phyloP scores from a whole-genome alignment of 2,113 vertebrate genomes.

The Saccopteryx leptura region DNA sequence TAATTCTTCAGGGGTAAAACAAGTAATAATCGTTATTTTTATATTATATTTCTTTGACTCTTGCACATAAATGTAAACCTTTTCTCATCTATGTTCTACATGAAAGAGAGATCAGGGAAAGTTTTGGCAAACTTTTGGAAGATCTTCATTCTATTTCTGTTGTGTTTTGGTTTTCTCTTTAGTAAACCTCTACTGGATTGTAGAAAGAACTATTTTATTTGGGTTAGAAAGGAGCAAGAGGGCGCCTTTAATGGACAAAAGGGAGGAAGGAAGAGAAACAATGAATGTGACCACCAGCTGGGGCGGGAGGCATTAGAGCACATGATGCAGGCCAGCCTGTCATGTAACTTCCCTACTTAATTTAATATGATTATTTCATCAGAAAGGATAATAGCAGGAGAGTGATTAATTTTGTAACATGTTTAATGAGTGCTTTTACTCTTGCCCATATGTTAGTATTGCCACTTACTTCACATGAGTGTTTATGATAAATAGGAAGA shows the following conservation, averaged over 20 bases:
- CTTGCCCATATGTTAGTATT: conserved; percentile 78
- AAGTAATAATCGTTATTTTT: neutral
- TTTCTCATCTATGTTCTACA: neutral
- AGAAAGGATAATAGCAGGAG: conserved; percentile 89
- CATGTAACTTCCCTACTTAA: conserved; percentile 86
- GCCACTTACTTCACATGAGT: conserved; percentile 73
- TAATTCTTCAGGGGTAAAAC: neutral
- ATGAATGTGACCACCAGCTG: neutral
- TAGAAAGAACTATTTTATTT: neutral
- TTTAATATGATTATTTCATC: conserved; percentile 93
- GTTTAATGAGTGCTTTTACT: conserved; percentile 85
- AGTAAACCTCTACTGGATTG: neutral
- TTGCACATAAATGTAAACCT: neutral
- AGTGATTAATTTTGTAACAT: conserved; percentile 88
- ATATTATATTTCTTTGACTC: neutral
- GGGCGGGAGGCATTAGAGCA: neutral
- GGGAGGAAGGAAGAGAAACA: neutral
- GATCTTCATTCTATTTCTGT: neutral
- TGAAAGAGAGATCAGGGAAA: neutral
- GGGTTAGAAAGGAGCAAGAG: neutral
- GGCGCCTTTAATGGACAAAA: neutral
- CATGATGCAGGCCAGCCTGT: conserved; percentile 88
- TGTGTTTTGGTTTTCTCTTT: neutral
- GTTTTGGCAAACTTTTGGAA: neutral
- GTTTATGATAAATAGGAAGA: conserved; percentile 45